These are phyloP conservation scores for Chondrilla cf. caribensis DNA, from an alignment of 37 sponge, comb jelly and placozoan species.

Conservation along the genomic window DNA sequence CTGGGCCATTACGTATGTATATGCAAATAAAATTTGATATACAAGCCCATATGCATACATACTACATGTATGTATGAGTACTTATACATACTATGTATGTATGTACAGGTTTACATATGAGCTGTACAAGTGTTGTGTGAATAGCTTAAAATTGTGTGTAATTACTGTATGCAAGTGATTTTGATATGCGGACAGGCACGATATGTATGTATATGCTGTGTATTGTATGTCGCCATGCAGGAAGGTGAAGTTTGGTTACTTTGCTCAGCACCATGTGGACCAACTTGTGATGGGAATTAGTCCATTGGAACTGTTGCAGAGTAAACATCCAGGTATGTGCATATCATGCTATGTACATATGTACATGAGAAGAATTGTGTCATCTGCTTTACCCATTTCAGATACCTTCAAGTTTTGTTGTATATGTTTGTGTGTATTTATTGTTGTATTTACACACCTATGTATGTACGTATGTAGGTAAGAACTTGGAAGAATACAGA, in stretches of 20 bases:
- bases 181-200: neutral
- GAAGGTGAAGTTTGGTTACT: conserved; percentile 76
- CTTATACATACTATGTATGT: neutral
- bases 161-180: neutral
- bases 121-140: too few relatives aligned
- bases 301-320: conserved; percentile 73
- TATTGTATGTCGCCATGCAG: neutral
- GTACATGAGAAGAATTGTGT: too few relatives aligned
- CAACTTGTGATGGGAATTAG: conserved; percentile 77
- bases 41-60: too few relatives aligned
- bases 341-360: neutral
- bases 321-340: conserved; percentile 56
- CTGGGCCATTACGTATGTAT: too few relatives aligned
- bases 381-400: neutral
- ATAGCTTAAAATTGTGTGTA: neutral
- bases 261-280: conserved; percentile 92
- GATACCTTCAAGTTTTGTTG: neutral
- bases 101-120: neutral
- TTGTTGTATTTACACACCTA: neutral
- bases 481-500: conserved; percentile 65
- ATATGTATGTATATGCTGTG: neutral
- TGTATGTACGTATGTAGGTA: conserved; percentile 1
- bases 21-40: too few relatives aligned
- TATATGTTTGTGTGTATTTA: neutral
- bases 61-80: neutral